Evolutionary conservation across 1,140 invertebrate genomes (phyloP).

Genomic region (Tetramorium simillimum): DNA sequence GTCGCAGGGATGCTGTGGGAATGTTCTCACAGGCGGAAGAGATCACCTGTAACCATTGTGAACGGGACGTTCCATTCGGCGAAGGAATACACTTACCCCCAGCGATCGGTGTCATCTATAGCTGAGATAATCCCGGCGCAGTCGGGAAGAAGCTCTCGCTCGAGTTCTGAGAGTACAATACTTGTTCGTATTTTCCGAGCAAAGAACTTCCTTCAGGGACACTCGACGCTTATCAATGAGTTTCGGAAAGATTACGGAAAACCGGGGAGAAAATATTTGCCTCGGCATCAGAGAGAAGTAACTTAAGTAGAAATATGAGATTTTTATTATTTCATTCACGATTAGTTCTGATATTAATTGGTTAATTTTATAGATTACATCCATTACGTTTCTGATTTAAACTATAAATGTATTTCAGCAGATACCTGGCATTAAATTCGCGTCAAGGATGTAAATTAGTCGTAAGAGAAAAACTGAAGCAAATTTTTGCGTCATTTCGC

Average conservation of each 20-base stretch:
- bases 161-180: neutral
- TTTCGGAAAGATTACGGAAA: neutral
- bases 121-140: slow-evolving; percentile 29
- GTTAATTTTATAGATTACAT: neutral
- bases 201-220: neutral
- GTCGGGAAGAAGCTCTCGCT: slow-evolving; percentile 1
- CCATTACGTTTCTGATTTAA: neutral
- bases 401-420: neutral
- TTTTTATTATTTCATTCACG: neutral
- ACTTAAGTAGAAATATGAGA: neutral
- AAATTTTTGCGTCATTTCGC: neutral
- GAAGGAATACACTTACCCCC: slow-evolving; percentile 58
- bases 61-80: slow-evolving; percentile 33
- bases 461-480: neutral
- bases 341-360: neutral
- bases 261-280: neutral
- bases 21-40: slow-evolving; percentile 80
- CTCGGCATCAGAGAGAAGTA: neutral
- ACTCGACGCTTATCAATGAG: neutral
- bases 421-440: neutral
- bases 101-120: slow-evolving; percentile 68
- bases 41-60: slow-evolving; percentile 81
- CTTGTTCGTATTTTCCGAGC: slow-evolving; percentile 15
- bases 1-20: slow-evolving; percentile 82
- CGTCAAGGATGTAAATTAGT: neutral